Percentiles rank a stretch among this genome's conserved stretches.
Evolutionary conservation across 1,140 invertebrate genomes (phyloP).

Genomic region (Heliconius congener): DNA sequence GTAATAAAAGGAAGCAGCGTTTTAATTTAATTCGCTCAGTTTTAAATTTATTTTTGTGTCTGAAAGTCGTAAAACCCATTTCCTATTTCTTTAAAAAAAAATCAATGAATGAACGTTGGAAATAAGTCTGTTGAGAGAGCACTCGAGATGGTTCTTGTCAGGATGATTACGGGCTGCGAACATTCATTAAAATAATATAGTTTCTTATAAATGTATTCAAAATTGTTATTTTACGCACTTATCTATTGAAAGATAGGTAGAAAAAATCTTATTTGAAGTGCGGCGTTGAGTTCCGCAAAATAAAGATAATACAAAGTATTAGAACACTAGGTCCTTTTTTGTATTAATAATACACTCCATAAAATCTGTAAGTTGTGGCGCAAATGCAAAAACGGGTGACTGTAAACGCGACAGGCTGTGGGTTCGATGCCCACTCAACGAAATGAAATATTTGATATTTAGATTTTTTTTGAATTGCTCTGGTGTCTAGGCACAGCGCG

Average conservation of each 20-base stretch:
- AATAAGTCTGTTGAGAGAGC: slow-evolving; percentile 7
- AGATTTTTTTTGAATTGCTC: no score
- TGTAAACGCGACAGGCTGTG: no score
- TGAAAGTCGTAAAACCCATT: slow-evolving; percentile 5
- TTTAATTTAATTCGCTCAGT: slow-evolving; percentile 6
- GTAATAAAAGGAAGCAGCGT: not conserved
- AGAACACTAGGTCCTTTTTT: no score
- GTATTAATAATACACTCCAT: no score
- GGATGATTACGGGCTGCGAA: not conserved
- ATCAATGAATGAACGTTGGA: not conserved
- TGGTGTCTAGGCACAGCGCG: no score
- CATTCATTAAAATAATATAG: not conserved
- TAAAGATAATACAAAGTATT: no score
- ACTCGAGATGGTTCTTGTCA: not conserved
- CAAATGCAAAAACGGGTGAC: no score
- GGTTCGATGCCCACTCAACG: no score
- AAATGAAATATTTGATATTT: no score
- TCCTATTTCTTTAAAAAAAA: slow-evolving; percentile 8
- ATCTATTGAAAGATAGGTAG: no score
- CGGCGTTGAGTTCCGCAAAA: not conserved
- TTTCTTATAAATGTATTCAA: not conserved
- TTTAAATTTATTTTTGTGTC: slow-evolving; percentile 1
- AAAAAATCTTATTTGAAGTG: not conserved
- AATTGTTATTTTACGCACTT: no score
- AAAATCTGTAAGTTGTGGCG: no score